Evolutionary conservation across 2,888 invertebrate genomes (phyloP).

Genomic region (Ormyrus pomaceus): DNA sequence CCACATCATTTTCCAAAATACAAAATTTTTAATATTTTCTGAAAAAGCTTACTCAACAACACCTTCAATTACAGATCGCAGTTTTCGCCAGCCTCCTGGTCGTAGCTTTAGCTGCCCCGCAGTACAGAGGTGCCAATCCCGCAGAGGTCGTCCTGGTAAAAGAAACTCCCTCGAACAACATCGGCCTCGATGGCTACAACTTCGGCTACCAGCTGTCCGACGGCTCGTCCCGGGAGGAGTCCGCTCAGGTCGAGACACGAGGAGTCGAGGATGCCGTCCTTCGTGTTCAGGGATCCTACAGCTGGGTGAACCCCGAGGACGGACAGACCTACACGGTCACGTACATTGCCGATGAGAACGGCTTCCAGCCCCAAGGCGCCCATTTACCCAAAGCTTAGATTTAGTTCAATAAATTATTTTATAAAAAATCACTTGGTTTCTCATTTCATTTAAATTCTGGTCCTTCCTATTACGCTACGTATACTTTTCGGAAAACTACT

Average conservation of each 20-base stretch:
- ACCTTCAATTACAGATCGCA: background rate
- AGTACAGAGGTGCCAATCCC: background rate
- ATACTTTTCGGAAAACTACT: too few species aligned
- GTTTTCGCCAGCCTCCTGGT: background rate
- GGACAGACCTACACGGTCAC: conserved; percentile 60
- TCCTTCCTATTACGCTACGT: too few species aligned
- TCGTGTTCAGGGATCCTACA: conserved; percentile 64
- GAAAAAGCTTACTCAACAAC: too few species aligned
- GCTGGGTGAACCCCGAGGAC: conserved; percentile 58
- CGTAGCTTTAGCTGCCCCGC: background rate
- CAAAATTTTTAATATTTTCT: too few species aligned
- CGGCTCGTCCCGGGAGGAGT: conserved; percentile 19
- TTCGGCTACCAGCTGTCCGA: conserved; percentile 19
- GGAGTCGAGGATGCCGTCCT: conserved; percentile 30
- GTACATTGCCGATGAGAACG: conserved; percentile 64
- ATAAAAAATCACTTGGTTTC: too few species aligned
- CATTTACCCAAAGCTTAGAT: conserved; percentile 53
- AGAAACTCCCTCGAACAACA: conserved; percentile 29
- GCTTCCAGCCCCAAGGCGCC: conserved; percentile 62
- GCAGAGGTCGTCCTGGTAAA: background rate
- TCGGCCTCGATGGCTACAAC: conserved; percentile 25
- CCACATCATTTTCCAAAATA: too few species aligned
- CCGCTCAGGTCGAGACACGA: background rate
- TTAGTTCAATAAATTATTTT: too few species aligned
- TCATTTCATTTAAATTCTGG: too few species aligned